Percentiles rank a stretch among this genome's conserved stretches.
Evolutionary conservation across 2,113 vertebrate genomes (phyloP).

Genomic region (Galeopterus variegatus): DNA sequence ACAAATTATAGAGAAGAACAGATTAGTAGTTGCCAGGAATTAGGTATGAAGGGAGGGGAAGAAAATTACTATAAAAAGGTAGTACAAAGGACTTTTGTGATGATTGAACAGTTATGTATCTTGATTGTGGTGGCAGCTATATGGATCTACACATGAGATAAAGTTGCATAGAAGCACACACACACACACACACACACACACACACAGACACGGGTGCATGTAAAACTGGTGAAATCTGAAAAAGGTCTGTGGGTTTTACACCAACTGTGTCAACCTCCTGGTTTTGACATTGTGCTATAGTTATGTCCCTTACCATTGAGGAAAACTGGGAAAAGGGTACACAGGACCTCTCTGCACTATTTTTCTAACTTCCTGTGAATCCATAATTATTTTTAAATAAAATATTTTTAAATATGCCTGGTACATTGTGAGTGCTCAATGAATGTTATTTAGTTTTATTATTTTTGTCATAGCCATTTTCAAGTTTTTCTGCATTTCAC

Average conservation of each 20-base stretch:
- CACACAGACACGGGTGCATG: background rate
- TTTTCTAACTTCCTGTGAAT: constrained; percentile 29
- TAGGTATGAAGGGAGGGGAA: background rate
- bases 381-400: background rate
- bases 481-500: background rate
- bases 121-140: background rate
- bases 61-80: background rate
- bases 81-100: fast-evolving
- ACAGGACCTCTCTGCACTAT: background rate
- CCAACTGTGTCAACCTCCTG: background rate
- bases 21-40: background rate
- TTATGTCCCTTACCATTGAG: background rate
- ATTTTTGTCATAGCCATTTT: background rate
- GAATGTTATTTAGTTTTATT: background rate
- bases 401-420: background rate
- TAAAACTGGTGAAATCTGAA: background rate
- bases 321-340: background rate
- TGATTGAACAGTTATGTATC: background rate
- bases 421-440: background rate
- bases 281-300: background rate
- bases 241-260: background rate
- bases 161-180: background rate
- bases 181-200: background rate
- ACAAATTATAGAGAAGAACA: background rate
- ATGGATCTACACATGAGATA: background rate